A percentile compares a stretch with the other conserved stretches of the same genome.
phyloP scores from a whole-genome alignment of 2,888 invertebrate species.

The Dynastes maya region DNA sequence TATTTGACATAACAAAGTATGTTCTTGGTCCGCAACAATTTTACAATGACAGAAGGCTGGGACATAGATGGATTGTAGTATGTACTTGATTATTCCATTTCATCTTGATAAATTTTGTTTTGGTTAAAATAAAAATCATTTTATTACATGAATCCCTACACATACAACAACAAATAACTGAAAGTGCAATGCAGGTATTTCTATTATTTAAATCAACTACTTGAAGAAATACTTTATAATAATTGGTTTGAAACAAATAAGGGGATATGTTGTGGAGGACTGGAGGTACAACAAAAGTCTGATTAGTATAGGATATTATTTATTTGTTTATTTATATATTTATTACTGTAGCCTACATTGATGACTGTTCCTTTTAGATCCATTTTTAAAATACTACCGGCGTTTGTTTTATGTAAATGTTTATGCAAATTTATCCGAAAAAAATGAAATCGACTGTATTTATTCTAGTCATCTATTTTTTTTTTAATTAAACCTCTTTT shows the following conservation, averaged over 20 bases:
- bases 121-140: background rate
- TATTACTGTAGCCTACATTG: background rate
- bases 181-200: background rate
- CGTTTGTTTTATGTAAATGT: background rate
- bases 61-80: too few relatives aligned
- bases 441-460: conserved; percentile 14
- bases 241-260: background rate
- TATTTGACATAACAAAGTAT: too few relatives aligned
- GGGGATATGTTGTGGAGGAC: background rate
- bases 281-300: conserved; percentile 35
- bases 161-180: background rate
- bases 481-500: conserved; percentile 29
- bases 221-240: background rate
- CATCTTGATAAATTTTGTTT: background rate
- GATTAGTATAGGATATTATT: conserved; percentile 39
- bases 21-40: too few relatives aligned
- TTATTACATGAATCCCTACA: background rate
- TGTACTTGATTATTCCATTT: too few relatives aligned
- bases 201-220: background rate
- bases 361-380: background rate
- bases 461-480: conserved; percentile 40
- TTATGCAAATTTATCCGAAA: background rate
- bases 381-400: background rate
- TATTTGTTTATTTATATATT: conserved; percentile 19
- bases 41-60: too few relatives aligned